phyloP scores from a whole-genome alignment of 1,140 invertebrate genomes.

The Trichonephila clavata region DNA sequence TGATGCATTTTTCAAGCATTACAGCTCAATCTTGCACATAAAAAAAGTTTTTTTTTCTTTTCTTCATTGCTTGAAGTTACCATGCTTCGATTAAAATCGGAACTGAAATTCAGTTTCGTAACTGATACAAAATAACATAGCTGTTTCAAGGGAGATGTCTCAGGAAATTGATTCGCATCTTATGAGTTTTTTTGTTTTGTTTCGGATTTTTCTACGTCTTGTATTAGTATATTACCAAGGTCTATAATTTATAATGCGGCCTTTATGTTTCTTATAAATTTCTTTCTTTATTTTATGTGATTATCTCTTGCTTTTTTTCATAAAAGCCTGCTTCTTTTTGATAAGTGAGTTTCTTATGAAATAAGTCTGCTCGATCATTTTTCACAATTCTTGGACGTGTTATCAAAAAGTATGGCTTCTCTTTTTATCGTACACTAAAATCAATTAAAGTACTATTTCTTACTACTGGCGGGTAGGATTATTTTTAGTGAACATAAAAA shows the following conservation, averaged over 20 bases:
- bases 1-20: conserved; percentile 1
- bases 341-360: conserved; percentile 20
- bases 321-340: conserved; percentile 20
- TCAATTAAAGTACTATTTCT: conserved; percentile 23
- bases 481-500: not conserved
- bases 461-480: not conserved
- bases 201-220: not conserved
- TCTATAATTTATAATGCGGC: conserved; percentile 8
- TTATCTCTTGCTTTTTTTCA: not conserved
- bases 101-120: not conserved
- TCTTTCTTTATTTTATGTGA: not conserved
- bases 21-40: not conserved
- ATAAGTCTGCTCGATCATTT: conserved; percentile 10
- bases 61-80: not conserved
- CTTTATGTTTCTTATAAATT: not conserved
- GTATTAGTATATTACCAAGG: not conserved
- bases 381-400: conserved; percentile 2
- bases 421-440: conserved; percentile 29
- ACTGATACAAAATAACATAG: not conserved
- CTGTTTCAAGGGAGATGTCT: not conserved
- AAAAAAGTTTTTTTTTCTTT: not conserved
- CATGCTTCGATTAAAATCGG: not conserved
- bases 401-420: conserved; percentile 8
- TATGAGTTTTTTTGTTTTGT: not conserved
- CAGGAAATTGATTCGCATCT: not conserved